Conservation (phyloP, 1,140 invertebrate species). For the Odontomachus brunneus region DNA sequence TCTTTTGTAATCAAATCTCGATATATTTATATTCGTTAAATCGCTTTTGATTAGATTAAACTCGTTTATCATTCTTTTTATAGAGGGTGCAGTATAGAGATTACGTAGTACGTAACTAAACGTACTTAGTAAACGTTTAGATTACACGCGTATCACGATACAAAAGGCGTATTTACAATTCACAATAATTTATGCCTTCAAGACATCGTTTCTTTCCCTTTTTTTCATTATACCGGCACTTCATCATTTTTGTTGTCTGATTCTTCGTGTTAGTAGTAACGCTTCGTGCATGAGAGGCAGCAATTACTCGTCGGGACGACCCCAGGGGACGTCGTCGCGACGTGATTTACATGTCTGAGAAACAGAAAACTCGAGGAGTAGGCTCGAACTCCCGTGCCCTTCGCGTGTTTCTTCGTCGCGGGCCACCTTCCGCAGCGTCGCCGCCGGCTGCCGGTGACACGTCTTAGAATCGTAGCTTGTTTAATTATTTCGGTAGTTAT, state of each 20-base stretch:
- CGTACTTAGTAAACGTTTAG: neutral
- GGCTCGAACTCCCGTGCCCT: constrained; percentile 10
- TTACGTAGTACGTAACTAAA: too few relatives aligned
- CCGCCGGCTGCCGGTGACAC: constrained; percentile 52
- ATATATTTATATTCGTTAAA: neutral
- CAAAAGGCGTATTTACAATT: constrained; percentile 8
- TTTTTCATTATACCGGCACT: neutral
- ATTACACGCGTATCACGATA: neutral
- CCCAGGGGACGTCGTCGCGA: constrained; percentile 44
- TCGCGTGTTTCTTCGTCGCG: constrained; percentile 4
- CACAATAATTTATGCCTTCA: neutral
- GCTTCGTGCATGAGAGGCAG: constrained; percentile 7
- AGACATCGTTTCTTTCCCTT: constrained; percentile 3
- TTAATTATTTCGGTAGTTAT: constrained; percentile 76
- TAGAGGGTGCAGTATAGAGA: neutral
- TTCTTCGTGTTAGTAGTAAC: neutral
- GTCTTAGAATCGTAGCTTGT: constrained; percentile 67
- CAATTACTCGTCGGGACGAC: constrained; percentile 59
- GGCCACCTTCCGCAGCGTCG: constrained; percentile 6
- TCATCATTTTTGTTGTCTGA: neutral
- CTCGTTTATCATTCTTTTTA: too few relatives aligned
- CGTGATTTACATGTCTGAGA: constrained; percentile 63
- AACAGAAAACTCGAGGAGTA: constrained; percentile 34
- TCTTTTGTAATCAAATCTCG: constrained; percentile 2
- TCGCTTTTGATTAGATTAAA: too few relatives aligned